Conservation (phyloP, 2,888 invertebrate genomes). For the Volucella inanis region DNA sequence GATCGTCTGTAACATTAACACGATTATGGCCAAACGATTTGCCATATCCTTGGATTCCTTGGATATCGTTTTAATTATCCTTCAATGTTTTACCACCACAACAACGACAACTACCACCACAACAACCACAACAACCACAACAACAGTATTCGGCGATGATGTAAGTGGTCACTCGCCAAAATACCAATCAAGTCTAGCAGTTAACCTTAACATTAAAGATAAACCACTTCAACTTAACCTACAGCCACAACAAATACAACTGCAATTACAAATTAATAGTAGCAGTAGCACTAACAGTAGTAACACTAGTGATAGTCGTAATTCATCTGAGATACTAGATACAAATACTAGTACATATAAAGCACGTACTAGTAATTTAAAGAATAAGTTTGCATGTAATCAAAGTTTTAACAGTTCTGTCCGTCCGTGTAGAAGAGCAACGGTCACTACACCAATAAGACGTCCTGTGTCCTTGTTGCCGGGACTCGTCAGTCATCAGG, state of each 20-base stretch:
- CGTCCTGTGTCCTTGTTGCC: conserved; percentile 26
- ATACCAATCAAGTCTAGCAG: conserved; percentile 20
- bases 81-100: conserved; percentile 51
- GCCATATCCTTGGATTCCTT: conserved; percentile 66
- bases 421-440: conserved; percentile 56
- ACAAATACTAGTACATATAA: background rate
- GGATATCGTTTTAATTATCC: conserved; percentile 65
- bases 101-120: background rate
- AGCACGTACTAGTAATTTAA: conserved; percentile 2
- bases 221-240: conserved; percentile 1
- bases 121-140: background rate
- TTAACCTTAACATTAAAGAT: conserved; percentile 23
- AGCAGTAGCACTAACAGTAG: conserved; percentile 9
- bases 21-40: conserved; percentile 72
- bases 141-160: conserved; percentile 18
- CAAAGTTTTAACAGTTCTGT: conserved; percentile 61
- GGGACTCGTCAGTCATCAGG: conserved; percentile 18
- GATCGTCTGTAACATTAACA: conserved; percentile 53
- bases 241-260: no score
- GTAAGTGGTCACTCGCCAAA: background rate
- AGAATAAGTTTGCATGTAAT: conserved; percentile 54
- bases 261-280: conserved; percentile 10
- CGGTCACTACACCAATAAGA: conserved; percentile 34
- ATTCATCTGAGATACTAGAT: conserved; percentile 41
- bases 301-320: conserved; percentile 24